Evolutionary conservation across 1,140 invertebrate species (phyloP).

Genomic region (Caerostris extrusa): DNA sequence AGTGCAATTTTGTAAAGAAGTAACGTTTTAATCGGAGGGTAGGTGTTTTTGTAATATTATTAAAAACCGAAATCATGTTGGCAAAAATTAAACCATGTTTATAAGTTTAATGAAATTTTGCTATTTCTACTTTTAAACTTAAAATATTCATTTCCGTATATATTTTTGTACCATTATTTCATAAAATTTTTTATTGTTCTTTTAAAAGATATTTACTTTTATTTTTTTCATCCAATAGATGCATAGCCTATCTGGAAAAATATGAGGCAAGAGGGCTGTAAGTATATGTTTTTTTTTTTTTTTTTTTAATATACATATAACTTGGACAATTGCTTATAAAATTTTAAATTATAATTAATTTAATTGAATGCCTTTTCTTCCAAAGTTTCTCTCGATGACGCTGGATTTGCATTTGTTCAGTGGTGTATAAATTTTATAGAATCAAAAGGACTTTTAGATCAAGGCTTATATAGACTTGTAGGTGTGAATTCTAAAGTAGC

Average conservation of each 20-base stretch:
- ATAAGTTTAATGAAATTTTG: neutral
- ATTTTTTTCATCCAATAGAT: constrained; percentile 77
- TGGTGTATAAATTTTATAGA: constrained; percentile 93
- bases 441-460: constrained; percentile 93
- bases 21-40: too few species aligned
- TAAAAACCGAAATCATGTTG: too few species aligned
- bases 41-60: too few species aligned
- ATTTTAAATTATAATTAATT: neutral
- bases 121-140: neutral
- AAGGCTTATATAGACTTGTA: constrained; percentile 95
- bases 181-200: neutral
- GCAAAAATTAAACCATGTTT: too few species aligned
- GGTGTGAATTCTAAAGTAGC: constrained; percentile 97
- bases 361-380: neutral
- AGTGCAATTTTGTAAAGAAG: too few species aligned
- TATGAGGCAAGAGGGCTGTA: constrained; percentile 84
- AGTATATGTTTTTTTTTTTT: constrained; percentile 41
- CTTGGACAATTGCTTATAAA: too few species aligned
- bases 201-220: neutral
- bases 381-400: constrained; percentile 88
- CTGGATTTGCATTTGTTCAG: constrained; percentile 93
- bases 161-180: neutral
- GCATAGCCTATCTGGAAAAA: constrained; percentile 81
- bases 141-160: neutral
- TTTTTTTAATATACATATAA: neutral